These are phyloP conservation scores for Chiroxiphia lanceolata DNA, from an alignment of 2,797 vertebrate genomes.

Conservation along the genomic window DNA sequence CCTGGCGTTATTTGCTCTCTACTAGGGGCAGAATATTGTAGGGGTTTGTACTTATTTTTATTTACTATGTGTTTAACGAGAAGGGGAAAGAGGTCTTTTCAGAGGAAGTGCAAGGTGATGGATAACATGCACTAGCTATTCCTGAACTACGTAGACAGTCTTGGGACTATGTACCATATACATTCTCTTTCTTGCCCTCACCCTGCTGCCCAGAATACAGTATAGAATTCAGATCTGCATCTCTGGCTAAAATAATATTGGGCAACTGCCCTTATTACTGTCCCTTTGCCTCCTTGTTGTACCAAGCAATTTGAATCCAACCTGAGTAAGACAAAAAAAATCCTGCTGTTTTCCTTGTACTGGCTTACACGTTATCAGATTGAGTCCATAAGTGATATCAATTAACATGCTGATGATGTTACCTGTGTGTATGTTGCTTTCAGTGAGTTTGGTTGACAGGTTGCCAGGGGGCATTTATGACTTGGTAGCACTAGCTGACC, in stretches of 20 bases:
- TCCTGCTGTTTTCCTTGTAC: neutral
- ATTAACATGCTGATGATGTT: rapidly evolving
- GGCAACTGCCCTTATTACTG: neutral
- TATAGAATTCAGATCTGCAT: neutral
- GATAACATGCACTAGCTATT: neutral
- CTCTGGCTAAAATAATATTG: neutral
- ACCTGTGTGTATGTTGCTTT: neutral
- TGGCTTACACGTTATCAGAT: neutral
- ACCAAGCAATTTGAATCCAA: neutral
- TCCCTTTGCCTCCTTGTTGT: neutral
- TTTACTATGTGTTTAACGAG: neutral
- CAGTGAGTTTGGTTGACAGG: neutral
- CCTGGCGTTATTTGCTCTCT: neutral
- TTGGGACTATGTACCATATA: rapidly evolving
- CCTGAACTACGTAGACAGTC: neutral
- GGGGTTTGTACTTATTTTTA: neutral
- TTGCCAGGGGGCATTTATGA: neutral
- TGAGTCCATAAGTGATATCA: neutral
- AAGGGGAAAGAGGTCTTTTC: neutral
- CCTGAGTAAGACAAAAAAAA: neutral
- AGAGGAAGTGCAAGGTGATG: neutral
- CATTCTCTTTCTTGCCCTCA: neutral
- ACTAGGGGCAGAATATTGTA: neutral
- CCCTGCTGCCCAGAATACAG: neutral
- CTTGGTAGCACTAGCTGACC: neutral